Conservation (phyloP, 2,888 invertebrate species). For the Diarsia rubi region DNA sequence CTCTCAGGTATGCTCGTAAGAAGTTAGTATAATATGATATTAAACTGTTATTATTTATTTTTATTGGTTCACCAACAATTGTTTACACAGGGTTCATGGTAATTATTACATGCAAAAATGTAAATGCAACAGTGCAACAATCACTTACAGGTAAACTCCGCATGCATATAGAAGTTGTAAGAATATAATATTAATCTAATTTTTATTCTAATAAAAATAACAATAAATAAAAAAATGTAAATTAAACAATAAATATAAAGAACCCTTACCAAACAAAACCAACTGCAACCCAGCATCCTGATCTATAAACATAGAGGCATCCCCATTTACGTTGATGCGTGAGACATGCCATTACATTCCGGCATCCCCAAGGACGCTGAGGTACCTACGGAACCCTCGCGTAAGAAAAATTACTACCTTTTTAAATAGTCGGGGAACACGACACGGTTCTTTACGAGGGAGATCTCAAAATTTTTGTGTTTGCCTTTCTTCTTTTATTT, state of each 20-base stretch:
- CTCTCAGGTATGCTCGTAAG: too few relatives aligned
- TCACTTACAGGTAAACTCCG: too few relatives aligned
- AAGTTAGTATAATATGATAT: too few relatives aligned
- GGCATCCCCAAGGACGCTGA: slow-evolving; percentile 58
- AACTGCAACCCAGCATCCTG: slow-evolving; percentile 44
- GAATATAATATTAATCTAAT: too few relatives aligned
- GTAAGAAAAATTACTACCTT: slow-evolving; percentile 56
- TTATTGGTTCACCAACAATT: too few relatives aligned
- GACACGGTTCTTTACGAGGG: slow-evolving; percentile 42
- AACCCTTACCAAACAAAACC: slow-evolving; percentile 26
- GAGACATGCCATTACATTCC: slow-evolving; percentile 60
- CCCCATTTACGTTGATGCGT: slow-evolving; percentile 58
- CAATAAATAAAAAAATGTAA: too few relatives aligned
- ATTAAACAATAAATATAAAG: neutral
- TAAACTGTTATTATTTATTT: too few relatives aligned
- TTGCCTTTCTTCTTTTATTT: slow-evolving; percentile 21
- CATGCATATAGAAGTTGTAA: too few relatives aligned
- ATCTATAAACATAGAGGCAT: slow-evolving; percentile 61
- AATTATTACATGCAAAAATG: too few relatives aligned
- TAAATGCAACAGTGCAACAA: too few relatives aligned
- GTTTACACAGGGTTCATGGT: too few relatives aligned
- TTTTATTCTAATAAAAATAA: too few relatives aligned
- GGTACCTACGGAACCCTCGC: slow-evolving; percentile 43
- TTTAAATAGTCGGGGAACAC: slow-evolving; percentile 57
- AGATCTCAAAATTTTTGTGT: slow-evolving; percentile 28